Conservation (phyloP, 1,140 invertebrate genomes). For the Trypoxylus dichotomus region DNA sequence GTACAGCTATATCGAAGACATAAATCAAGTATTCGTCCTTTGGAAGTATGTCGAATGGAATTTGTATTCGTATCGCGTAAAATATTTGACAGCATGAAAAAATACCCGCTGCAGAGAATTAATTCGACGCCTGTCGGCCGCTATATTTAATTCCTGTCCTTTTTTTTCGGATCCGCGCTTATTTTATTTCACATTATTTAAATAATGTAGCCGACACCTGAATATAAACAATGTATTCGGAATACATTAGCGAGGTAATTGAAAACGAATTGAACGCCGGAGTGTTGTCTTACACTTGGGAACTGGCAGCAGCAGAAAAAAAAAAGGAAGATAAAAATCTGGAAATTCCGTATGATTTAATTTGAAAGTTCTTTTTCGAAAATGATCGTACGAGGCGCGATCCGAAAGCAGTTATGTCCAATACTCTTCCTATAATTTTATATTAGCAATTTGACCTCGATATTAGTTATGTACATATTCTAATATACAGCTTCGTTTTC, state of each 20-base stretch:
- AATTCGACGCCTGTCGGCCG: neutral
- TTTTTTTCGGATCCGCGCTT: neutral
- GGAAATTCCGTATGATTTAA: slow-evolving; percentile 24
- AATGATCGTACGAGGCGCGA: neutral
- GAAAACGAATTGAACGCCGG: slow-evolving; percentile 1
- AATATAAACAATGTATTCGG: neutral
- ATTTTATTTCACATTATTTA: slow-evolving; percentile 15
- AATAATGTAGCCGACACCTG: neutral
- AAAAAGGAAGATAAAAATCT: slow-evolving; percentile 23
- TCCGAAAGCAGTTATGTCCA: neutral
- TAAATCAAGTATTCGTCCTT: neutral
- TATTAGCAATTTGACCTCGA: neutral
- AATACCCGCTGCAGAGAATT: neutral
- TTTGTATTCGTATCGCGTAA: neutral
- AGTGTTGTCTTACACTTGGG: neutral
- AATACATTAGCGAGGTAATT: slow-evolving; percentile 20
- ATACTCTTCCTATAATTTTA: no score
- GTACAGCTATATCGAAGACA: no score
- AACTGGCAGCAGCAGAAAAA: slow-evolving; percentile 5
- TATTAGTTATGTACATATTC: neutral
- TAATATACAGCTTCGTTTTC: neutral
- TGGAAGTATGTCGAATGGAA: neutral
- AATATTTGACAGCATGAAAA: neutral
- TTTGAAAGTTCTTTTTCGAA: slow-evolving; percentile 13
- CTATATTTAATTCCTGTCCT: neutral